Evolutionary conservation across 2,113 vertebrate species (phyloP).

Genomic region (Ictalurus punctatus): DNA sequence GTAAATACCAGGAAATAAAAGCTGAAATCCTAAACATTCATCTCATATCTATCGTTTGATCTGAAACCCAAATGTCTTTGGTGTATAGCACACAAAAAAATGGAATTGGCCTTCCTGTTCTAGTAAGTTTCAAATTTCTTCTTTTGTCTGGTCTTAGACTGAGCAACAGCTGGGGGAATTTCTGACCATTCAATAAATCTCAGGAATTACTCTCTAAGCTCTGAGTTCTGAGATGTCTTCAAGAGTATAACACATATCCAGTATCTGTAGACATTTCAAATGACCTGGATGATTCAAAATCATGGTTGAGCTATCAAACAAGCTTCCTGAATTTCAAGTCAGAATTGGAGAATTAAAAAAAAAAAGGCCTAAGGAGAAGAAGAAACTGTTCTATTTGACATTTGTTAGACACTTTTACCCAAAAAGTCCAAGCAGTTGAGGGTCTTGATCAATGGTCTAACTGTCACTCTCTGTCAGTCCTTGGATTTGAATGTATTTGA

Average conservation of each 20-base stretch:
- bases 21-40: too few relatives aligned
- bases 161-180: not conserved
- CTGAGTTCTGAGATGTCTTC: not conserved
- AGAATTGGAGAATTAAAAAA: not conserved
- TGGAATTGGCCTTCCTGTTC: too few relatives aligned
- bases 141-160: not conserved
- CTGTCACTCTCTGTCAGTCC: not conserved
- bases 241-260: not conserved
- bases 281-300: not conserved
- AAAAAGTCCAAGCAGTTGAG: not conserved
- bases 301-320: not conserved
- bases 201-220: not conserved
- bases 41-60: too few relatives aligned
- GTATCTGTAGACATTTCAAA: not conserved
- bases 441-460: not conserved
- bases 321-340: not conserved
- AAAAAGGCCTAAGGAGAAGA: too few relatives aligned
- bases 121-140: not conserved
- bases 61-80: too few relatives aligned
- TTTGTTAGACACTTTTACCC: not conserved
- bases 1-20: too few relatives aligned
- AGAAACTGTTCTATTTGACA: not conserved
- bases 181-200: not conserved
- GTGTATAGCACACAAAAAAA: too few relatives aligned
- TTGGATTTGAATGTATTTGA: not conserved